Evolutionary conservation across 2,113 vertebrate species (phyloP).

Genomic region (Mobula birostris): DNA sequence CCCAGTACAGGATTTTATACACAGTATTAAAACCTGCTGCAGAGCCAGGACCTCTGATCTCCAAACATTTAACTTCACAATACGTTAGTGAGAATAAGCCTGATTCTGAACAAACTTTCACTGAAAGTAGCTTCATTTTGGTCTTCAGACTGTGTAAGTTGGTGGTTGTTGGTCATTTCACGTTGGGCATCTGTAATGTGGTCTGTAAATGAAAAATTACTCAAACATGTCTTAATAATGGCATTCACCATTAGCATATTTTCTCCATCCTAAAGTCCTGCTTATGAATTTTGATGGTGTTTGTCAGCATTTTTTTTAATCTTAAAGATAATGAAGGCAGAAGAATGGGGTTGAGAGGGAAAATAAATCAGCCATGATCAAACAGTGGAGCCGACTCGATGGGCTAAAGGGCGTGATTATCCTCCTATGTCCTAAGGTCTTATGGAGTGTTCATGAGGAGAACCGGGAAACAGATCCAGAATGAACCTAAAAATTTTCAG

Average conservation of each 20-base stretch:
- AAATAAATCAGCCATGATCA: too few species aligned
- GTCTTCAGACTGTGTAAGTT: background rate
- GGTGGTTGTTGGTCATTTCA: background rate
- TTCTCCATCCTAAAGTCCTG: background rate
- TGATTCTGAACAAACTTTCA: background rate
- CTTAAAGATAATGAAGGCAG: background rate
- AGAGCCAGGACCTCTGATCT: background rate
- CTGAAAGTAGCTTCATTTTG: background rate
- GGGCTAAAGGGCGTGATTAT: too few species aligned
- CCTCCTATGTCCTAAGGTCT: too few species aligned
- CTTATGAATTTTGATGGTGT: background rate
- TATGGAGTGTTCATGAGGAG: background rate
- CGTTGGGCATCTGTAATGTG: background rate
- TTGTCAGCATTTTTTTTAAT: background rate
- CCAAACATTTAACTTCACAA: background rate
- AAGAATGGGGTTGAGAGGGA: too few species aligned
- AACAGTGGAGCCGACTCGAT: too few species aligned
- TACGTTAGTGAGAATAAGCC: too few species aligned
- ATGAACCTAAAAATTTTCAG: background rate
- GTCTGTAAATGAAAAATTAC: too few species aligned
- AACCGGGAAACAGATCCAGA: background rate
- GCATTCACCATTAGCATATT: too few species aligned
- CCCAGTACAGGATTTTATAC: background rate
- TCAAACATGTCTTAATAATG: too few species aligned
- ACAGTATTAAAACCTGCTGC: background rate